Evolutionary conservation across 2,888 invertebrate species (phyloP).

Genomic region (Blera fallax): DNA sequence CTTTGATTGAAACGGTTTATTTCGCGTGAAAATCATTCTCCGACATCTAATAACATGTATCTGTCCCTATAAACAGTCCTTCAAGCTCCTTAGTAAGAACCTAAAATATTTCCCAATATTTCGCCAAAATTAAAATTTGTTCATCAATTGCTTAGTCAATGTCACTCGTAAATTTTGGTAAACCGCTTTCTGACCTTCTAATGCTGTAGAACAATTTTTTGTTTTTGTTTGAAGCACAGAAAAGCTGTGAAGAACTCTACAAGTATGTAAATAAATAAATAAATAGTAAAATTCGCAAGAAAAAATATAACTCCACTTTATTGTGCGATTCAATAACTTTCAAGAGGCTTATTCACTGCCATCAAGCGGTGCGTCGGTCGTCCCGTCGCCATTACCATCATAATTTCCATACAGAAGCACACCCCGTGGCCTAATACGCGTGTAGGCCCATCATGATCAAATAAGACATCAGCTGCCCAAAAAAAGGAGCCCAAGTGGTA

Average conservation of each 20-base stretch:
- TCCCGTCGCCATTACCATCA: neutral
- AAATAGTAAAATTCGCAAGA: constrained; percentile 13
- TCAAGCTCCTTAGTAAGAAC: too few relatives aligned
- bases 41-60: too few relatives aligned
- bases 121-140: neutral
- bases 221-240: neutral
- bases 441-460: constrained; percentile 31
- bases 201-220: neutral
- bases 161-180: neutral
- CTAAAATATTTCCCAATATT: neutral
- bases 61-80: too few relatives aligned
- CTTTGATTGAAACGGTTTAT: too few relatives aligned
- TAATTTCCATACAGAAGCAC: constrained; percentile 49
- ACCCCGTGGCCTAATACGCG: constrained; percentile 40
- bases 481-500: constrained; percentile 36
- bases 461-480: constrained; percentile 42
- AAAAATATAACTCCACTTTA: constrained; percentile 30
- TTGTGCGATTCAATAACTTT: constrained; percentile 35
- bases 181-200: neutral
- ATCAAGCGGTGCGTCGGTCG: neutral
- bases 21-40: too few relatives aligned
- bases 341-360: constrained; percentile 18
- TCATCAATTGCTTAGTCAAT: too few relatives aligned
- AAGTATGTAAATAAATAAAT: constrained; percentile 5
- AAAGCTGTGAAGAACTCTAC: neutral